Base-by-base conservation (phyloP, 2,113 vertebrate species). In the Dissostichus mawsoni region DNA sequence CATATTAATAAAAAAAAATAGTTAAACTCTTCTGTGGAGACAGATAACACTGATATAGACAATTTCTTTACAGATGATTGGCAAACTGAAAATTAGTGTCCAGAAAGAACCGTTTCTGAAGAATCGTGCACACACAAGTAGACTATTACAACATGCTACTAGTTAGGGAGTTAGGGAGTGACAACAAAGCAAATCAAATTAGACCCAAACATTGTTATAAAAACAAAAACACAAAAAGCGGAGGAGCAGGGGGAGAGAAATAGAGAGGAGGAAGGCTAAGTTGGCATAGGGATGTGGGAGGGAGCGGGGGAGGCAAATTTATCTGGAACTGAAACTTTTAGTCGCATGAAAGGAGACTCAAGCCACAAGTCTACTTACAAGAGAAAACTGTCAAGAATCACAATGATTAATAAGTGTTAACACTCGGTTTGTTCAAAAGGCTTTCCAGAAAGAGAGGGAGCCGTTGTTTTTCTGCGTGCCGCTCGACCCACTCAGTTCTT, bases 111-210 rank as follows among this genome's bases (percentile, higher is more conserved):
- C 66, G 85, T 91, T 92, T 92, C 90, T 91, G 93, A 89, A 93
- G 90, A 94, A 93, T 91, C 95, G 94, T 95, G 95, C 95, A 95
- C 94, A 94, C 94, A 95, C 93, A 93, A 90, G 92, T 85, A 87
- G 94, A 95, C 96, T 95, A 96, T 95, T 95, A 96, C 96, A 94
- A 97, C 98, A 98, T 99, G 97, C 98, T 96, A 96, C 94, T 94
- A 96, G 94, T 92, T 86, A 92, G 92, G 90, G 91, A 94, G 88
- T 87, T 85, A 92, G 67, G 90, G 92, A 90, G 88, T 91, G 94
- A 94, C 87, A 57, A 91, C 69, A 67, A 90, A 94, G 94, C 80
- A 0, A 77, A 91, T 90, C 74, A 58, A 72, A 89, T 85, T 51
- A 86, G 85, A 91, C 90, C 45, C 72, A 74, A 92, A 89, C 84